Conservation (phyloP, 2,113 vertebrate species). For the Cyphomyrus discorhynchus region DNA sequence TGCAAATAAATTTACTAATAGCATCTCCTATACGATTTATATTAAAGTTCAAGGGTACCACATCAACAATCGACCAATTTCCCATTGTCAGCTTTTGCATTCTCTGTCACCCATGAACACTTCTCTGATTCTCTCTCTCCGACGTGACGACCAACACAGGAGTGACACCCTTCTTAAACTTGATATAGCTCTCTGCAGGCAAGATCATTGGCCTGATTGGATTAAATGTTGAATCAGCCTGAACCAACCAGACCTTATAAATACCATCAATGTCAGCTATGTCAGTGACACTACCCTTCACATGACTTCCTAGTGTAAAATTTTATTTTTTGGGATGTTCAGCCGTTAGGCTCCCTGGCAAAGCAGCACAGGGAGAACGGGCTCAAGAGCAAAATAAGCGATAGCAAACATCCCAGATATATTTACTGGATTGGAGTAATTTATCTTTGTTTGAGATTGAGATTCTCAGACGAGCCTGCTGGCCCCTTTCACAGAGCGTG, state of each 20-base stretch:
- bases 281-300: neutral
- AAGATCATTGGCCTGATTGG: neutral
- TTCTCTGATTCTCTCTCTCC: neutral
- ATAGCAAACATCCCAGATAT: neutral
- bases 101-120: neutral
- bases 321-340: neutral
- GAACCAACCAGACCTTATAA: neutral
- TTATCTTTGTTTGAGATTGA: neutral
- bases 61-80: neutral
- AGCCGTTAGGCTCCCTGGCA: neutral
- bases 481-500: neutral
- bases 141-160: neutral
- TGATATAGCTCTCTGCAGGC: neutral
- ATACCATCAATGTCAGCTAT: neutral
- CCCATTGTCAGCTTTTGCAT: neutral
- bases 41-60: neutral
- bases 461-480: neutral
- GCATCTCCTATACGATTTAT: neutral
- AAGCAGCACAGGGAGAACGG: neutral
- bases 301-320: neutral
- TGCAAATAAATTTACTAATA: neutral
- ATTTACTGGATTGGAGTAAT: neutral
- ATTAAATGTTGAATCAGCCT: neutral
- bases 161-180: neutral
- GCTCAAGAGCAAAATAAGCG: neutral